Percentiles rank a stretch among this genome's conserved stretches.
Evolutionary conservation across 2,113 vertebrate species (phyloP).

Genomic region (Nothobranchius furzeri): DNA sequence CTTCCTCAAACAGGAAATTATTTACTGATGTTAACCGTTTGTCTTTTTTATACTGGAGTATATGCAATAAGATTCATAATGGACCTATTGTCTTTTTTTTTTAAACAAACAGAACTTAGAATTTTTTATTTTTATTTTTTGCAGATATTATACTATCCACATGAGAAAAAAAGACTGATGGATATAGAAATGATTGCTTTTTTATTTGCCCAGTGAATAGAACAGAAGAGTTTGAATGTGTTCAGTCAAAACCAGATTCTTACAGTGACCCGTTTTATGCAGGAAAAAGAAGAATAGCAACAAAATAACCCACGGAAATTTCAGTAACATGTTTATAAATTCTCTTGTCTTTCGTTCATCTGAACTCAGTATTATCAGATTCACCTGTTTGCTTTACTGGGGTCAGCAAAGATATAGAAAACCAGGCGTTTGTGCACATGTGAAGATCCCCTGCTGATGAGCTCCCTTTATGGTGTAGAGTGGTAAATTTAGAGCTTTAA

Average conservation of each 20-base stretch:
- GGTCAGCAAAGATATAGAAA: constrained; percentile 2
- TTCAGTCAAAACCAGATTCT: constrained; percentile 24
- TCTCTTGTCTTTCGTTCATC: neutral
- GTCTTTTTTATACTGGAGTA: no score
- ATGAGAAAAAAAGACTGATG: neutral
- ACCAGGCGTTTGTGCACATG: neutral
- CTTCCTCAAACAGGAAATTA: no score
- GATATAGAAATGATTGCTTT: neutral
- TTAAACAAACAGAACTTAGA: no score
- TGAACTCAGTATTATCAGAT: neutral
- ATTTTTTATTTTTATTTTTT: no score
- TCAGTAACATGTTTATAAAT: constrained; percentile 4
- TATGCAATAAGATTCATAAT: no score
- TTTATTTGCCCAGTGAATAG: constrained; percentile 12
- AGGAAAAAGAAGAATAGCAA: no score
- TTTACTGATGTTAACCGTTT: no score
- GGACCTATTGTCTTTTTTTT: no score
- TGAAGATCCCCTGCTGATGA: constrained; percentile 19
- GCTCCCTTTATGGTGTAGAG: neutral
- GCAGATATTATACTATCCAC: no score
- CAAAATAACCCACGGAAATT: constrained; percentile 22
- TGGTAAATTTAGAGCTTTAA: no score
- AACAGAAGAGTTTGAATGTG: constrained; percentile 47
- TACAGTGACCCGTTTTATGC: neutral
- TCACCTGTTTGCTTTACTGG: neutral